Evolutionary conservation across 2,797 vertebrate genomes (phyloP), one percentile per base, ranked within the genome.

Genomic region (Aselliscus stoliczkanus): DNA sequence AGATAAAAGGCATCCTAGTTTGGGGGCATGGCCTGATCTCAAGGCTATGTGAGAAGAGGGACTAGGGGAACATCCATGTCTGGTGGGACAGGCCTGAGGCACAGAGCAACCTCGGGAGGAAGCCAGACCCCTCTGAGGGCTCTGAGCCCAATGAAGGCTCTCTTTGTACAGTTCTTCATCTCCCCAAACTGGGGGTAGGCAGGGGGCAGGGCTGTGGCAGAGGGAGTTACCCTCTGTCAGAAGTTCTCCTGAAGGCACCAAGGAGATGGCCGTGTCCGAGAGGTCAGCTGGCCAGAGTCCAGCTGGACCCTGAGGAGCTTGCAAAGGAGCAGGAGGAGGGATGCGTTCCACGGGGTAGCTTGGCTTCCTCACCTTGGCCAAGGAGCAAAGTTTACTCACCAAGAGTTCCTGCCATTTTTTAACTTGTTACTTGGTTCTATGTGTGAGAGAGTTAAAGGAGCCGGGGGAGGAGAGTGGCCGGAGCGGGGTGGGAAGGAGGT

Each of bases 341-440:
- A 17, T 12, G 1, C 64, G 13, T 88, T 88, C 58, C n/a, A 7
- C 0, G 25, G 70, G 12, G 65, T 39, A 18, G 70, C 42, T 75
- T 52, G 65, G 20, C 60, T 58, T 80, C 8, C 7, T 93, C 60
- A 18, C 77, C 44, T 80, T 73, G 65, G 80, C 88, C 3, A 23
- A 60, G 73, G 60, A 86, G 39, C 94, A 95, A 31, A 80, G 75
- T 80, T 91, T 84, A 77, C 70, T 93, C 56, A 37, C 70, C 79
- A 50, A 88, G 70, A 29, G 76, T 80, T 91, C 88, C 56, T 77
- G 77, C 70, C 15, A n/a, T 93, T 94, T 87, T 94, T 86, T 64
- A 96, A 93, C 44, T 85, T 86, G 87, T 92, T 62, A 31, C 60
- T 92, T 84, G 58, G 60, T 92, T 90, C 76, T 92, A 27, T 34